These are phyloP conservation scores for Babyrousa celebensis DNA, from an alignment of 2,797 vertebrate genomes.

Conservation along the genomic window DNA sequence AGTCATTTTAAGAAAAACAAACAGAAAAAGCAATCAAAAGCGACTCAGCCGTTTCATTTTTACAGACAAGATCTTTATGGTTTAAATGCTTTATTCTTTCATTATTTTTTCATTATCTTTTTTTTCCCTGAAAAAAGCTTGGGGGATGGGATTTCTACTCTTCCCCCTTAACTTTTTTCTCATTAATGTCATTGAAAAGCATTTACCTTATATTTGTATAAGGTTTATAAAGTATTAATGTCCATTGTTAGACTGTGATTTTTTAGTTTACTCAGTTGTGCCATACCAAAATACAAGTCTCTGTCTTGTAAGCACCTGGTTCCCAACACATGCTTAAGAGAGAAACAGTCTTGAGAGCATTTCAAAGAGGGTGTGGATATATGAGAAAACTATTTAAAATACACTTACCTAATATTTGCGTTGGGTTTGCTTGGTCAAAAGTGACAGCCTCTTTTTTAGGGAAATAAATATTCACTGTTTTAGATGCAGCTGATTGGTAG, in stretches of 20 bases:
- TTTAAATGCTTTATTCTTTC: slow-evolving; percentile 46
- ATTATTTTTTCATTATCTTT: not conserved
- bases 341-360: slow-evolving; percentile 35
- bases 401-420: slow-evolving; percentile 95
- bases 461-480: slow-evolving; percentile 96
- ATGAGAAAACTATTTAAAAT: slow-evolving; percentile 68
- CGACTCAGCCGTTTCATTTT: not conserved
- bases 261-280: not conserved
- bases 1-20: slow-evolving; percentile 4
- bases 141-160: not conserved
- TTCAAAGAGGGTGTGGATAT: not conserved
- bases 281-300: slow-evolving; percentile 27
- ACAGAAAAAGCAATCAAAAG: slow-evolving; percentile 44
- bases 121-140: not conserved
- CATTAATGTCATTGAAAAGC: slow-evolving; percentile 62
- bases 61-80: slow-evolving; percentile 14
- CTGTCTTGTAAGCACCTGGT: slow-evolving; percentile 20
- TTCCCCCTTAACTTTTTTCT: slow-evolving; percentile 26
- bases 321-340: not conserved
- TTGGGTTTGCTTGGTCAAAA: slow-evolving; percentile 97
- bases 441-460: slow-evolving; percentile 97
- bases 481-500: slow-evolving; percentile 92
- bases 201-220: slow-evolving; percentile 59
- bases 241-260: not conserved
- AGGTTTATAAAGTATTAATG: slow-evolving; percentile 20